phyloP scores from a whole-genome alignment of 2,888 invertebrate species.

The Eretmocerus hayati region DNA sequence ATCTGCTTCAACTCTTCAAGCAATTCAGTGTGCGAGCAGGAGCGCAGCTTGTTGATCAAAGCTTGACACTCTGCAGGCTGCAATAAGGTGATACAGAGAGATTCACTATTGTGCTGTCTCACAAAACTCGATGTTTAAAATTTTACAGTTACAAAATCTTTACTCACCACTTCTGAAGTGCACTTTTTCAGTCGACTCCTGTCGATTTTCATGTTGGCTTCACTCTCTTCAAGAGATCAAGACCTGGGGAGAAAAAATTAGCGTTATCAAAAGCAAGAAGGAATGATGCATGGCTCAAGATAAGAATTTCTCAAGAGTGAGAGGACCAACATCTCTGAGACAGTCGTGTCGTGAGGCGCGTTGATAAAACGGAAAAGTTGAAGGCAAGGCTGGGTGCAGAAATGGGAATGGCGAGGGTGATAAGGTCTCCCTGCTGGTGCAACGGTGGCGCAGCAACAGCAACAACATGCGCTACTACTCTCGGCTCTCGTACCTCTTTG shows the following conservation, averaged over 20 bases:
- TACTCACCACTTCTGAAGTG: constrained; percentile 69
- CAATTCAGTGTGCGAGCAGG: constrained; percentile 60
- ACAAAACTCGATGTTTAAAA: neutral
- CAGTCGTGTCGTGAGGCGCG: constrained; percentile 4
- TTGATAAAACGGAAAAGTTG: constrained; percentile 17
- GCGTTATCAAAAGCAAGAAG: neutral
- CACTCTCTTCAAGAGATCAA: constrained; percentile 28
- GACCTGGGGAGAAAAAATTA: constrained; percentile 27
- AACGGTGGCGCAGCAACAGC: neutral
- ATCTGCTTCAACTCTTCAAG: constrained; percentile 63
- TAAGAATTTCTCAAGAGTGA: no score
- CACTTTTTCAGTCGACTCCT: constrained; percentile 72
- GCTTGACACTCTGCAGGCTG: constrained; percentile 67
- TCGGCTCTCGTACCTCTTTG: no score
- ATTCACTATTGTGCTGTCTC: neutral
- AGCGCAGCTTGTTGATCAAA: constrained; percentile 65
- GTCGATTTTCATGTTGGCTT: constrained; percentile 69
- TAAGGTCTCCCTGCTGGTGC: neutral
- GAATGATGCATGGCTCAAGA: no score
- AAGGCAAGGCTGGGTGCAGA: no score
- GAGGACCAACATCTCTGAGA: constrained; percentile 2
- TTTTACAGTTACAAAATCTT: no score
- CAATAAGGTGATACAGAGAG: neutral
- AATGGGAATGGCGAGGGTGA: neutral
- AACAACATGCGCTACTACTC: no score